Conservation (phyloP, 2,888 invertebrate genomes). For the Polyploca ridens region DNA sequence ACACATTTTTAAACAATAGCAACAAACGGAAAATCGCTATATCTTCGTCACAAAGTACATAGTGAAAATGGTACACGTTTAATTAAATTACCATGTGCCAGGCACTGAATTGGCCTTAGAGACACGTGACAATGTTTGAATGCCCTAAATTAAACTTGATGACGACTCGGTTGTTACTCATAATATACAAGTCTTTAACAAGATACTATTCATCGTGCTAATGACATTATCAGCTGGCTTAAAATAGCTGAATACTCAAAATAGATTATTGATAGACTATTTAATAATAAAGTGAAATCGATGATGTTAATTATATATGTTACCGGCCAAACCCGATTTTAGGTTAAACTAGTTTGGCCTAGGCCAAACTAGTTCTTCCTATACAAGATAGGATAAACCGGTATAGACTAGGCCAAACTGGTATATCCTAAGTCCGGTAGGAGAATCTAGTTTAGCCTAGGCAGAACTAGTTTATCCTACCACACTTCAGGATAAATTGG, state of each 20-base stretch:
- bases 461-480: no score
- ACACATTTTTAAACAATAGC: background rate
- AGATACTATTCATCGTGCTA: slow-evolving; percentile 10
- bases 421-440: no score
- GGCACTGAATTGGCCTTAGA: slow-evolving; percentile 36
- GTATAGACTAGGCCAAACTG: no score
- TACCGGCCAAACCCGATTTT: no score
- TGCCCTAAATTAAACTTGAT: slow-evolving; percentile 24
- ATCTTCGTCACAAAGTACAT: slow-evolving; percentile 19
- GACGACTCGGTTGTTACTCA: slow-evolving; percentile 15
- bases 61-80: slow-evolving; percentile 35
- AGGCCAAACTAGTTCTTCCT: no score
- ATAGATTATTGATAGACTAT: background rate
- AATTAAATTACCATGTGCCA: slow-evolving; percentile 50
- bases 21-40: slow-evolving; percentile 24
- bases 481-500: no score
- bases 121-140: slow-evolving; percentile 44
- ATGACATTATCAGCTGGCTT: background rate
- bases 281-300: no score
- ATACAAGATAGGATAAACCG: no score
- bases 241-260: background rate
- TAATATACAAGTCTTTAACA: slow-evolving; percentile 3
- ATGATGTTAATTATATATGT: no score
- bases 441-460: no score
- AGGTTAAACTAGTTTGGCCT: no score